Evolutionary conservation across 1,140 invertebrate species (phyloP).

Genomic region (Ceratitis capitata): DNA sequence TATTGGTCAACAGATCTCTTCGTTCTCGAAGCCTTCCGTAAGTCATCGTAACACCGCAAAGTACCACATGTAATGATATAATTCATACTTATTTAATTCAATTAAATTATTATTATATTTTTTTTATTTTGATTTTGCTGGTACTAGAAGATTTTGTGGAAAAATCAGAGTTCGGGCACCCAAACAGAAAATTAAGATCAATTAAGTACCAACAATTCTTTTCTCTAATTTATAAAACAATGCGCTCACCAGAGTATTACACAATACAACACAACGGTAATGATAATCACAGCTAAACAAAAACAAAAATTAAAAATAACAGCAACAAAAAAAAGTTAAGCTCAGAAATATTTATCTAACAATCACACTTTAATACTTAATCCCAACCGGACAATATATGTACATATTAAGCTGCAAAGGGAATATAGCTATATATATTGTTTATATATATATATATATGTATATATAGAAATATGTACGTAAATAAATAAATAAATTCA

Average conservation of each 20-base stretch:
- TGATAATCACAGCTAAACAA: not conserved
- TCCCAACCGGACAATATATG: not conserved
- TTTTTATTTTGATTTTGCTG: no score
- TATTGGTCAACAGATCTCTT: no score
- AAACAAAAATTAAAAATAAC: not conserved
- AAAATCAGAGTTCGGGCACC: no score
- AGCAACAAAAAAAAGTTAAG: not conserved
- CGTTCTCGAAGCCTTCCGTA: no score
- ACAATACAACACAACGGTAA: not conserved
- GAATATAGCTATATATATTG: no score
- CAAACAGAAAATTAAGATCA: not conserved
- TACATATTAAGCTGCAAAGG: not conserved
- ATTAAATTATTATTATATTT: no score
- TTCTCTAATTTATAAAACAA: not conserved
- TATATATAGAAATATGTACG: not conserved
- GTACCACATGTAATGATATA: no score
- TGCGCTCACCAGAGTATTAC: not conserved
- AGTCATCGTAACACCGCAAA: no score
- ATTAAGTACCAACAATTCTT: not conserved
- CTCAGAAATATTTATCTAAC: not conserved
- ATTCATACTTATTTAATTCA: no score
- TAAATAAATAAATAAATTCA: conserved; percentile 15
- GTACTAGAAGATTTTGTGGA: no score
- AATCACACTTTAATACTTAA: not conserved
- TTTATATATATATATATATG: no score